Base-by-base conservation (phyloP, 1,140 invertebrate genomes). In the Euwallacea similis region DNA sequence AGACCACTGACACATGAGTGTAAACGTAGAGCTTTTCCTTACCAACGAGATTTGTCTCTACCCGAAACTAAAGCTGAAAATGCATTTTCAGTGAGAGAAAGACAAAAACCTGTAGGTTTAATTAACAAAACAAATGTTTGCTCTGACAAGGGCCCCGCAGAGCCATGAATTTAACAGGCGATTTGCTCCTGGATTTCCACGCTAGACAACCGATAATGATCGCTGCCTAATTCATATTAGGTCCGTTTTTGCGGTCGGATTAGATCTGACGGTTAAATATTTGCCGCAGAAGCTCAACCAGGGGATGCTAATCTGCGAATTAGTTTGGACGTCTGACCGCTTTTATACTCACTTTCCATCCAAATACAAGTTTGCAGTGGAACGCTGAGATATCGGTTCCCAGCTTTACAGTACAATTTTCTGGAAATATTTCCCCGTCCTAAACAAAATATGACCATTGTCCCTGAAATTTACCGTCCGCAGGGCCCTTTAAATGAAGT, bases 121-220 rank as follows among this genome's bases (percentile, higher is more conserved):
- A 66, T 66, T 66, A 66, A 66, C 64, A 66, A 66, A 55, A 66
- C 42, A 66, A 66, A 66, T 66, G 64, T 66, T 66, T 55, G 41
- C 50, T 9, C 50, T 58, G 44, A 64, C 62, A 50, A 64, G 53
- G 53, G 42, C 46, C 53, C 54, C 41, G 50, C 50, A 66, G 21
- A 43, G 64, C 53, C 53, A 66, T 66, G 64, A 66, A 66, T 56
- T 66, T 56, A 66, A 54, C 62, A 54, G 33, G 41, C 62, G 62
- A 66, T 42, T 44, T 42, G 64, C 56, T 66, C 50, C 50, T 56
- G 64, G 50, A 66, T 66, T 66, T 66, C 43, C 16, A 55, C 44
- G 46, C 7, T 7, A 54, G 13, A 15, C n/a, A 8, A 63, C 61
- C 43, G 61, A 47, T 63, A 63, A 63, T 63, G 41, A 42, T 61